A percentile compares a stretch with the other conserved stretches of the same genome.
Conservation (phyloP, 2,888 invertebrate genomes). For the Entomobrya proxima region DNA sequence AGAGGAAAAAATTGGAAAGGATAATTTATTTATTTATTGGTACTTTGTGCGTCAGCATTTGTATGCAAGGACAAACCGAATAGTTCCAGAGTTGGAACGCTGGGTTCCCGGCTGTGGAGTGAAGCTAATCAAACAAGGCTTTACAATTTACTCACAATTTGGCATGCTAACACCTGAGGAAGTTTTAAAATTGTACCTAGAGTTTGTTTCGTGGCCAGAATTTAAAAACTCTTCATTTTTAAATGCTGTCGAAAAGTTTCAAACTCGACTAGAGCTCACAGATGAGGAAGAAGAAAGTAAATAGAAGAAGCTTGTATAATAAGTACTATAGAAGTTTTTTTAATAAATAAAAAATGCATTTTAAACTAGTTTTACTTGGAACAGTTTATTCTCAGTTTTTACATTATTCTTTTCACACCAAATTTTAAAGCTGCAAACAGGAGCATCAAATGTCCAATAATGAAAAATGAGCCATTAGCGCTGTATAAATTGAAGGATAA, state of each 20-base stretch:
- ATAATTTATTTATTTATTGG: slow-evolving; percentile 82
- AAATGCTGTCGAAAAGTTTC: slow-evolving; percentile 81
- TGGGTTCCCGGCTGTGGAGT: slow-evolving; percentile 87
- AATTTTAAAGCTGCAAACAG: slow-evolving; percentile 4
- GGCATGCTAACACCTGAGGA: slow-evolving; percentile 83
- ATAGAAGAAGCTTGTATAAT: not conserved
- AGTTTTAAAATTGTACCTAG: slow-evolving; percentile 83
- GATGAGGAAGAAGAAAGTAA: slow-evolving; percentile 44
- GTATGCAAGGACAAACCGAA: slow-evolving; percentile 80
- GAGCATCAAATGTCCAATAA: slow-evolving; percentile 17
- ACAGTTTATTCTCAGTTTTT: not conserved
- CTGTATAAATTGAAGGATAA: not conserved
- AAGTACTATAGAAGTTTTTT: too few relatives aligned
- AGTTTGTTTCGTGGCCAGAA: slow-evolving; percentile 83
- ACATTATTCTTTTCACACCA: slow-evolving; percentile 17
- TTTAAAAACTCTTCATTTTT: slow-evolving; percentile 83
- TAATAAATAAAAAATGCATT: too few relatives aligned
- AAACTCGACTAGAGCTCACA: slow-evolving; percentile 40
- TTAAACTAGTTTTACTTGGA: too few relatives aligned
- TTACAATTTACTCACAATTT: slow-evolving; percentile 85
- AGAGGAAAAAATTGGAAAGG: slow-evolving; percentile 75
- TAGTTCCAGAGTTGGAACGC: slow-evolving; percentile 87
- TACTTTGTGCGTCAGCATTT: slow-evolving; percentile 84
- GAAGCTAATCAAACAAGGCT: slow-evolving; percentile 81
- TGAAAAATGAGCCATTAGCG: slow-evolving; percentile 31